Base-by-base conservation (phyloP, 2,113 vertebrate species). In the Willisornis vidua region DNA sequence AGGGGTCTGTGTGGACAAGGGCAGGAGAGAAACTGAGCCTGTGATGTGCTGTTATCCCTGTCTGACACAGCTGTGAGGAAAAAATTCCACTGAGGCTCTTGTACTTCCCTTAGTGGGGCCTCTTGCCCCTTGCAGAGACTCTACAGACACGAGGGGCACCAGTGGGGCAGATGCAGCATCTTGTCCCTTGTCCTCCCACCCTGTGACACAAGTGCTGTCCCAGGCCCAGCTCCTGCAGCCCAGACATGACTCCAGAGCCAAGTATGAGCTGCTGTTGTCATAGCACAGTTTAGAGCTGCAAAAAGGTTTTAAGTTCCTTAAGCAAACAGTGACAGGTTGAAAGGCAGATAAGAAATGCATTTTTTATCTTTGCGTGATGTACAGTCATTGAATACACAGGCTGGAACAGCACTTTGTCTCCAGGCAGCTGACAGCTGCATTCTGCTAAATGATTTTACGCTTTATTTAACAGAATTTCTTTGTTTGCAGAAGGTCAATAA, bases 31-130 rank as follows among this genome's bases (percentile, higher is more conserved):
- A 41, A 6, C 18, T 11, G 72, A 96, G 97, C 97, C 97, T 67
- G 12, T 98, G 97, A 97, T 97, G 97, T 95, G 70, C 74, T 59
- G 97, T 97, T 98, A 97, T 98, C 97, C 97, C 97, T 97, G 97
- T 98, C 97, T 92, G 98, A 98, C 87, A 52, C 82, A 6, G 10
- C 26, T 59, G 7, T 96, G 97, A 97, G 85, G 91, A 97, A 93
- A 95, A 76, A 72, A 4, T 83, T 86, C 13, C 61, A 82, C 97
- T 98, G 97, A 98, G 97, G 97, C 97, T 95, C 68, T 8, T 0
- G 5, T n/a, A 8, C 43, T 54, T 52, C n/a, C 39, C 19, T 31
- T 3, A 6, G 23, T 0, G 12, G 12, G 8, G 6, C 73, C 25
- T 63, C 61, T 43, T 55, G 4, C 14, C 20, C 28, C 41, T 59